Evolutionary conservation across 2,797 vertebrate species (phyloP).

Genomic region (Tadarida brasiliensis): DNA sequence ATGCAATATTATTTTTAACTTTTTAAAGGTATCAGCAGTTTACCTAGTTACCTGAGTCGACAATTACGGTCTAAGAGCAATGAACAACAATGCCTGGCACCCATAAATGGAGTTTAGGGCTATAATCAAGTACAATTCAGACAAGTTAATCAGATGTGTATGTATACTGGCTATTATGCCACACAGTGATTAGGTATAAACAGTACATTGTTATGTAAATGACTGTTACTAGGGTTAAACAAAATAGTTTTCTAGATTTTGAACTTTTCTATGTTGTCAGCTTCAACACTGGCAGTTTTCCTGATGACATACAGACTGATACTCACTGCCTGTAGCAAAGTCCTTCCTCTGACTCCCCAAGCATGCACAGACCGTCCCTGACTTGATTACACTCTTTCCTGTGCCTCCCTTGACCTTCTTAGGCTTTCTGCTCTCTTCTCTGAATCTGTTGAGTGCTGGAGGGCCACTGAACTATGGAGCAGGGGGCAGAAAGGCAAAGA

Average conservation of each 20-base stretch:
- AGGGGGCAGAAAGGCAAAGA: not conserved
- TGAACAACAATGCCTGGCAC: constrained; percentile 10
- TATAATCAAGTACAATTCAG: constrained; percentile 50
- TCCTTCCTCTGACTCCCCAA: constrained; percentile 22
- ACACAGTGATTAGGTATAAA: constrained; percentile 1
- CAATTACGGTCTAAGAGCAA: constrained; percentile 40
- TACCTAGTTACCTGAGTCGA: constrained; percentile 1
- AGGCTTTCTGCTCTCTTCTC: not conserved
- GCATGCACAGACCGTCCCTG: not conserved
- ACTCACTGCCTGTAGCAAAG: not conserved
- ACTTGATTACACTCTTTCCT: not conserved
- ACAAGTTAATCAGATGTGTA: constrained; percentile 34
- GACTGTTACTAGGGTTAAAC: not conserved
- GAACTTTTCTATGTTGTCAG: constrained; percentile 8
- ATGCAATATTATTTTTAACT: constrained; percentile 1
- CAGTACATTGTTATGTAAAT: constrained; percentile 16
- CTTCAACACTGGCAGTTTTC: not conserved
- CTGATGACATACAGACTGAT: not conserved
- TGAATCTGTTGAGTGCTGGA: not conserved
- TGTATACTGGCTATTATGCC: not conserved
- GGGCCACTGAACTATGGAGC: not conserved
- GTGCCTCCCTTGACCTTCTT: not conserved
- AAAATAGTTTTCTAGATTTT: constrained; percentile 56
- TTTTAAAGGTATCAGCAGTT: constrained; percentile 9
- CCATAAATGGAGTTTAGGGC: not conserved